These are phyloP conservation scores for Hycleus phaleratus DNA, from an alignment of 1,140 invertebrate species.

Conservation along the genomic window DNA sequence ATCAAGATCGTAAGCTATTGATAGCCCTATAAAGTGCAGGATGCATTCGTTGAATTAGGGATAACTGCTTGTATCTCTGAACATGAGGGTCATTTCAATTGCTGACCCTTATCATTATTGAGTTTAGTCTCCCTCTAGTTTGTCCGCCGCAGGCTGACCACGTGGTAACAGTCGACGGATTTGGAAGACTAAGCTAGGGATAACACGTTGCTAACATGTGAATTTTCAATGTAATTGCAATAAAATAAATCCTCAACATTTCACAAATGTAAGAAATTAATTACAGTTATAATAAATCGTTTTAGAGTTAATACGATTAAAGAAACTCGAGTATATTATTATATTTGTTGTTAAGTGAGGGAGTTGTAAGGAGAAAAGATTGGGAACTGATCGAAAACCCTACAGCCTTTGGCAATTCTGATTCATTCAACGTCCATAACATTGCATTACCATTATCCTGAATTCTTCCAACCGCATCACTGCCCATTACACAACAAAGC, in stretches of 20 bases:
- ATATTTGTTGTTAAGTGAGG: too few species aligned
- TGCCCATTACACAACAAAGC: slow-evolving; percentile 9
- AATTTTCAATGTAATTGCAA: slow-evolving; percentile 16
- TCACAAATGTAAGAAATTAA: too few species aligned
- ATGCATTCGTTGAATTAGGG: slow-evolving; percentile 9
- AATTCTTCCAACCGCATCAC: slow-evolving; percentile 6
- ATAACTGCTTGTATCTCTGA: slow-evolving; percentile 21
- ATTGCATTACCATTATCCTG: slow-evolving; percentile 10
- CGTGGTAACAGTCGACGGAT: slow-evolving; percentile 20
- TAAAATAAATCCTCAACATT: not conserved
- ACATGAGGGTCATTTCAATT: slow-evolving; percentile 28
- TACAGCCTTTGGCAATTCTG: slow-evolving; percentile 2
- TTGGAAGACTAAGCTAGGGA: slow-evolving; percentile 15
- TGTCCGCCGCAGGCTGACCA: slow-evolving; percentile 19
- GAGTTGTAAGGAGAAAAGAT: too few species aligned
- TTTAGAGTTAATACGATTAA: too few species aligned
- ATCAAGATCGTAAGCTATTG: slow-evolving; percentile 4
- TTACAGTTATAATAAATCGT: too few species aligned
- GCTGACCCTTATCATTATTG: slow-evolving; percentile 31
- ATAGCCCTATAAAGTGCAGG: slow-evolving; percentile 21
- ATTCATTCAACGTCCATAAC: slow-evolving; percentile 9
- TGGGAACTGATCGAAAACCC: not conserved
- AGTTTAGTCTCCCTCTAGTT: slow-evolving; percentile 21
- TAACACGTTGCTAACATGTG: slow-evolving; percentile 14
- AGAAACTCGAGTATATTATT: too few species aligned